Percentiles rank a stretch among this genome's conserved stretches.
These are phyloP conservation scores for Triplophysa bombifrons DNA, from an alignment of 2,797 vertebrate genomes.

Conservation along the genomic window DNA sequence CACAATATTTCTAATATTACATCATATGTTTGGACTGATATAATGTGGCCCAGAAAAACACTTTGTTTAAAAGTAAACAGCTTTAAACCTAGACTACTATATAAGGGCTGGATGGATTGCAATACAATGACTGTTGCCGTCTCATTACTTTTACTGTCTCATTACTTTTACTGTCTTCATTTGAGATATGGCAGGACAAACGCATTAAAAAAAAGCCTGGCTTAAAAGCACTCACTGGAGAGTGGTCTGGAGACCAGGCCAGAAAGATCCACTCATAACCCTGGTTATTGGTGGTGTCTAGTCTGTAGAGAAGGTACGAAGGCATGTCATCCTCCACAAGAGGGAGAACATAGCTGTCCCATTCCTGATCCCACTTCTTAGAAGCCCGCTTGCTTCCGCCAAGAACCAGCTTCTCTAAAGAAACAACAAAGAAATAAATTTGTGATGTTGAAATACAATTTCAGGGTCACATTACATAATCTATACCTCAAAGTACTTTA, in stretches of 20 bases:
- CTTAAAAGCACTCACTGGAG: slow-evolving; percentile 77
- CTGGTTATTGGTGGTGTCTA: slow-evolving; percentile 88
- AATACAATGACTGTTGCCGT: not conserved
- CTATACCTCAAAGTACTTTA: not conserved
- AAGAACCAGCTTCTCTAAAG: slow-evolving; percentile 83
- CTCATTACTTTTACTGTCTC: slow-evolving; percentile 2
- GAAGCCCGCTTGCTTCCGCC: slow-evolving; percentile 72
- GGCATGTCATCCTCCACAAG: slow-evolving; percentile 85
- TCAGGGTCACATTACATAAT: too few species aligned
- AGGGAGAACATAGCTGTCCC: slow-evolving; percentile 81
- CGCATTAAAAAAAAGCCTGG: not conserved
- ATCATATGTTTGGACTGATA: not conserved
- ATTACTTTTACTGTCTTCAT: not conserved
- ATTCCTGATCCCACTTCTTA: slow-evolving; percentile 85
- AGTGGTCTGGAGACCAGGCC: slow-evolving; percentile 88
- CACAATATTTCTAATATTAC: too few species aligned
- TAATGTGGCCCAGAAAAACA: slow-evolving; percentile 12
- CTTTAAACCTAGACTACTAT: slow-evolving; percentile 18
- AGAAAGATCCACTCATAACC: slow-evolving; percentile 90
- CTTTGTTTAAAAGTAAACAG: not conserved
- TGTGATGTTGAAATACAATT: not conserved
- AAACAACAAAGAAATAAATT: not conserved
- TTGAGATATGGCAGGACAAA: not conserved
- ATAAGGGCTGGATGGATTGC: slow-evolving; percentile 22
- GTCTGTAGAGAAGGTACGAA: slow-evolving; percentile 85